Evolutionary conservation across 1,140 invertebrate species (phyloP), one percentile per base, ranked within the genome.

Genomic region (Trissolcus basalis): DNA sequence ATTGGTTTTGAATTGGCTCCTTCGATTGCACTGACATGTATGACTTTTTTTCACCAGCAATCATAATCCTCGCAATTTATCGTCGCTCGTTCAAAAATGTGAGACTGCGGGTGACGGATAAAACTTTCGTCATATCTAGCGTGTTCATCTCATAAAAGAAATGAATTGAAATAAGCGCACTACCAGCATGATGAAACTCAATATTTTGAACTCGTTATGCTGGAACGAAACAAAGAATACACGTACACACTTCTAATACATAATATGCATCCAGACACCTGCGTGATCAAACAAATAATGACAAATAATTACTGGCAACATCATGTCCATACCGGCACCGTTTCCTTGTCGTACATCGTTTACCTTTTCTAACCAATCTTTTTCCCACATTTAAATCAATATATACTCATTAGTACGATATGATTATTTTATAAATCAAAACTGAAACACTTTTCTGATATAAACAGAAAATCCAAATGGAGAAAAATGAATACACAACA

Each of bases 141-240:
- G 54, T 59, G 54, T 43, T 58, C 32, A 32, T 43, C 27, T 16
- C 32, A 13, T 51, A 58, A 59, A 59, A 51, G 55, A 33, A 59
- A 51, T 68, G 47, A 59, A 68, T 59, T 53, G 54, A 53, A 59
- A 19, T 51, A 39, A 49, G 19, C 27, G n/a, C 10, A 4, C 64
- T 68, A 68, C 64, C 64, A 58, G 64, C 64, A 68, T 68, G 48
- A n/a, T 68, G 55, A 68, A 68, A 68, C 13, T 51, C 36, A 68
- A 68, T 68, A 68, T 51, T 58, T 68, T 51, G n/a, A 36, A 54
- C 16, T 64, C 15, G 27, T 51, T 51, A 45, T 50, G 47, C 13
- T 13, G 36, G 19, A 32, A 27, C 33, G 13, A 12, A 59, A 50
- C 48, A 68, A 59, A 59, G 58, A 36, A 45, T 11, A 53, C 6